Base-by-base conservation (phyloP, 2,888 invertebrate species). In the Augiades crinisus region DNA sequence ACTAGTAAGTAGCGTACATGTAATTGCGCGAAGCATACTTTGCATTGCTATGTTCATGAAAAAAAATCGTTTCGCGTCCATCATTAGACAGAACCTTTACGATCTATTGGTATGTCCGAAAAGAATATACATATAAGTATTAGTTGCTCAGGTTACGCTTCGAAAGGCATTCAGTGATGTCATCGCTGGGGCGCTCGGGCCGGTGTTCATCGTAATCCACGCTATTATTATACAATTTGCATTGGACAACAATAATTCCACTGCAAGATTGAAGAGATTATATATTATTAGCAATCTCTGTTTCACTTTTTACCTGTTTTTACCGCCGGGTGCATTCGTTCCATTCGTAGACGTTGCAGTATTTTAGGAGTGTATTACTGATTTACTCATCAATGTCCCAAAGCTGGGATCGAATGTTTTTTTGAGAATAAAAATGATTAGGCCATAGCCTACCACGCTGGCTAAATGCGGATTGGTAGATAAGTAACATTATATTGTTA, bases 81-180 rank as follows among this genome's bases (percentile, higher is more conserved):
- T 8, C 8, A 4, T 40, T 17, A 41, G 27, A 30, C 41, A 24
- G 17, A n/a, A 7, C 30, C 30, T 30, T 41, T 12, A 22, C 7
- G 6, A n/a, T 16, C 5, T 27, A 41, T n/a, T 27, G 5, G 27
- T 14, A 2, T 10, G 21, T 10, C 22, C 19, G 22, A 14, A 45
- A 22, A 22, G 30, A 10, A 5, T 34, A 45, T 30, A n/a, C 27
- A n/a, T 16, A 16, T 34, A 34, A 7, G n/a, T 21, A 22, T 38
- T 46, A 21, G 21, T 54, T 16, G 50, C 24, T 38, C n/a, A n/a
- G 17, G 37, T 47, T 55, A 49, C 14, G 47, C 51, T 53, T 65
- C 60, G 61, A 63, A 59, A 61, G 62, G 58, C 43, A 54, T 41
- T 46, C 51, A 62, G 64, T 79, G 78, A 80, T 68, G 65, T 79